Conservation (phyloP, 2,797 vertebrate genomes). For the Myotis myotis region DNA sequence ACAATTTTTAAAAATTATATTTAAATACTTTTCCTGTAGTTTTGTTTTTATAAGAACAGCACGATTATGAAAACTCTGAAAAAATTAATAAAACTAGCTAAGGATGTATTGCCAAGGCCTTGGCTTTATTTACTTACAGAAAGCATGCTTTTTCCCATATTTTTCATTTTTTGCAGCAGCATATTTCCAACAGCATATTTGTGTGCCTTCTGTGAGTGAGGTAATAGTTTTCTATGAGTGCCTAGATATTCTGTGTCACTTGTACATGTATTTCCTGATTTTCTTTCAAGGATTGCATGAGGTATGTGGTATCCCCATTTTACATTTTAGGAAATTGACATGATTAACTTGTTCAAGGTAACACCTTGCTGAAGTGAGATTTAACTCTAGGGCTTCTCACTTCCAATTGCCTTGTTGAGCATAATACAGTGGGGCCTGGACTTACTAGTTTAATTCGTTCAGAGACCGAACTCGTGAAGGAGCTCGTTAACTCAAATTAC, state of each 20-base stretch:
- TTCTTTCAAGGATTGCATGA: not conserved
- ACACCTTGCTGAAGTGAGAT: not conserved
- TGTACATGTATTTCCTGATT: not conserved
- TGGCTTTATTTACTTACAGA: not conserved
- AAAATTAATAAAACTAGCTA: not conserved
- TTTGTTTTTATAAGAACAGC: not conserved
- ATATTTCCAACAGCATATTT: not conserved
- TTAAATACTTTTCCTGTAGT: not conserved
- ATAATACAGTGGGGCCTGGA: not conserved
- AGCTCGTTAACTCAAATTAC: too few relatives aligned
- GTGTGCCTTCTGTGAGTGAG: not conserved
- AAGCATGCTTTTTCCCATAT: not conserved
- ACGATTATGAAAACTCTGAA: not conserved
- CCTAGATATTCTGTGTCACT: not conserved
- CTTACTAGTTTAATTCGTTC: too few relatives aligned
- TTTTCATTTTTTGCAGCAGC: not conserved
- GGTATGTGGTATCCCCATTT: not conserved
- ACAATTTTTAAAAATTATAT: not conserved
- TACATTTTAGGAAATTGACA: not conserved
- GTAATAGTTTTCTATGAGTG: not conserved
- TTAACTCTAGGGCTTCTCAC: slow-evolving; percentile 12
- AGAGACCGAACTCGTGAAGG: too few relatives aligned
- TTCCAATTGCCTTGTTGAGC: not conserved
- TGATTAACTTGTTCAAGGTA: not conserved
- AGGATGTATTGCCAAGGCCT: not conserved